phyloP scores from a whole-genome alignment of 2,888 invertebrate genomes.

The Seira musarum region DNA sequence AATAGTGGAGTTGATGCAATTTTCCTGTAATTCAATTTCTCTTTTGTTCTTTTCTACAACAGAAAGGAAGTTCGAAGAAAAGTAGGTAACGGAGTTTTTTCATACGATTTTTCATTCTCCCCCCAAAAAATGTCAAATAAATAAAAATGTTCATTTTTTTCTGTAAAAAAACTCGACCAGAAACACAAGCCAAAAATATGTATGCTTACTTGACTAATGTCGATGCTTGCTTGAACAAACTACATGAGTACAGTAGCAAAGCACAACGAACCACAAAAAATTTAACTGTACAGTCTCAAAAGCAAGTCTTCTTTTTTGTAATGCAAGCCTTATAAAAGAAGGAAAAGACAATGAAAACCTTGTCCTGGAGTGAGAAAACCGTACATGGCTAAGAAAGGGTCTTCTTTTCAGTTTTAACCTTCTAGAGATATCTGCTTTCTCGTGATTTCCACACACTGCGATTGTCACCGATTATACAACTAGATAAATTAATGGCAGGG shows the following conservation, averaged over 20 bases:
- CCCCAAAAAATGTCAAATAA: constrained; percentile 1
- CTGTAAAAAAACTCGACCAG: not conserved
- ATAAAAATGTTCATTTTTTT: not conserved
- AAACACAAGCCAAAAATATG: too few relatives aligned
- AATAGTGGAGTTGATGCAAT: constrained; percentile 46
- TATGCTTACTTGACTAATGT: too few relatives aligned
- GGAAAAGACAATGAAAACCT: constrained; percentile 27
- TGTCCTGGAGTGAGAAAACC: constrained; percentile 23
- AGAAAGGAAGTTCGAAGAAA: constrained; percentile 1
- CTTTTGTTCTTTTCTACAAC: not conserved
- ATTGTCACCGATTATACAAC: constrained; percentile 1
- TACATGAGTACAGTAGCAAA: not conserved
- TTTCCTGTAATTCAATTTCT: constrained; percentile 56
- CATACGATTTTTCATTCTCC: not conserved
- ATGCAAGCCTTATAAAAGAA: not conserved
- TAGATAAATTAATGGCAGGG: not conserved
- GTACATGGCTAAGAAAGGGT: not conserved
- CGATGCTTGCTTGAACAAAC: too few relatives aligned
- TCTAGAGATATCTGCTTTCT: not conserved
- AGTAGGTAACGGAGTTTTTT: not conserved
- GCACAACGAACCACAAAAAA: not conserved
- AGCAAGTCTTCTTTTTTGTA: not conserved
- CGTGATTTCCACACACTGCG: not conserved
- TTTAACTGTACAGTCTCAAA: not conserved
- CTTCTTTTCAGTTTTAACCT: not conserved